These are phyloP conservation scores for Dicyrtoma fusca DNA, from an alignment of 2,888 invertebrate genomes.

Conservation along the genomic window DNA sequence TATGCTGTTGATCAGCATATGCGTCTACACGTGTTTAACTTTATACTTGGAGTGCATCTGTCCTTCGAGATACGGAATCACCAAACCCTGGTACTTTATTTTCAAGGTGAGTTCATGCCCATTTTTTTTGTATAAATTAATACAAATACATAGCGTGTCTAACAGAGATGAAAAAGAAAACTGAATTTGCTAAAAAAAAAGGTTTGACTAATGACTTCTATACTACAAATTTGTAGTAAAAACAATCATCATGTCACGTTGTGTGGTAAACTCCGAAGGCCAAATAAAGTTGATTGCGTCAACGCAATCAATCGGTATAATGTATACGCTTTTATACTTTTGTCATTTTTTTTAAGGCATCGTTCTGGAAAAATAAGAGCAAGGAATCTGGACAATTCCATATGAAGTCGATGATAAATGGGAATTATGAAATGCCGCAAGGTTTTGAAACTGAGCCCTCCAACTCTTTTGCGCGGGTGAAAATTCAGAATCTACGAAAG, in stretches of 20 bases:
- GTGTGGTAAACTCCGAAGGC: too few relatives aligned
- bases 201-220: too few relatives aligned
- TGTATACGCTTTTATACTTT: not conserved
- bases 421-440: conserved; percentile 6
- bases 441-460: conserved; percentile 60
- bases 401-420: conserved; percentile 14
- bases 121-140: not conserved
- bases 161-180: too few relatives aligned
- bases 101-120: conserved; percentile 63
- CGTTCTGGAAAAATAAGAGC: conserved; percentile 11
- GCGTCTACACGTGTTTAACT: conserved; percentile 64
- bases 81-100: conserved; percentile 69
- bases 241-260: too few relatives aligned
- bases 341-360: conserved; percentile 10
- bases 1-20: conserved; percentile 56
- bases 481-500: conserved; percentile 58
- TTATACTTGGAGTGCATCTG: conserved; percentile 68
- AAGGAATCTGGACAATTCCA: not conserved
- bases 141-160: too few relatives aligned
- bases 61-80: conserved; percentile 73
- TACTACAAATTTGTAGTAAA: too few relatives aligned
- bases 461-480: conserved; percentile 59
- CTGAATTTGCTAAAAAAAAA: too few relatives aligned
- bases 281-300: too few relatives aligned
- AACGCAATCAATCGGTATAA: too few relatives aligned